Percentiles rank a stretch among this genome's conserved stretches.
Conservation (phyloP, 2,888 invertebrate genomes). For the Idaea straminata region DNA sequence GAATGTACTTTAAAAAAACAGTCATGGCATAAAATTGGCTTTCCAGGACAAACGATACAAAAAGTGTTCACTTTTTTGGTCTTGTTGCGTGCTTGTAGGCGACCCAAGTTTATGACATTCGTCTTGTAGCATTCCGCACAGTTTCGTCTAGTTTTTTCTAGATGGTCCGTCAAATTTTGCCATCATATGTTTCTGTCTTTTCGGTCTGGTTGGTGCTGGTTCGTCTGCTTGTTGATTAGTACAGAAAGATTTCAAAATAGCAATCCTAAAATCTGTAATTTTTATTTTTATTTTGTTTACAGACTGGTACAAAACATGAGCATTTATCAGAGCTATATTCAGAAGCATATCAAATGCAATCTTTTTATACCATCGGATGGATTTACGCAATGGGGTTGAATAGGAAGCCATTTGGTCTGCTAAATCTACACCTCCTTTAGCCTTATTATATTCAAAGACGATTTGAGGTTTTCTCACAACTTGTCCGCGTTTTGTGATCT, state of each 20-base stretch:
- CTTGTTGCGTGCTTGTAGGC: conserved; percentile 19
- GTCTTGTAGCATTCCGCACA: conserved; percentile 24
- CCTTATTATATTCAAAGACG: conserved; percentile 31
- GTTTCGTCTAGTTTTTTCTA: conserved; percentile 15
- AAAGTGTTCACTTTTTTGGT: conserved; percentile 23
- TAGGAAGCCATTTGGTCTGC: conserved; percentile 33
- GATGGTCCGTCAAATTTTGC: conserved; percentile 15
- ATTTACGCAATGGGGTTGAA: conserved; percentile 28
- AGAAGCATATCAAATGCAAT: conserved; percentile 29
- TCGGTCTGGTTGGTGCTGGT: conserved; percentile 16
- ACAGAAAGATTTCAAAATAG: no score
- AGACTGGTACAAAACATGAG: conserved; percentile 3
- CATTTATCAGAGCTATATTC: conserved; percentile 20
- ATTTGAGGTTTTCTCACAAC: conserved; percentile 20
- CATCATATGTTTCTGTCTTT: conserved; percentile 18
- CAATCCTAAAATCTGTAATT: conserved; percentile 10
- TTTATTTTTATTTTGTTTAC: conserved; percentile 4
- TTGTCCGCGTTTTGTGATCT: conserved; percentile 16
- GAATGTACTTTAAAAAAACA: conserved; percentile 17
- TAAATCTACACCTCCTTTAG: conserved; percentile 29
- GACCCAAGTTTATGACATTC: conserved; percentile 14
- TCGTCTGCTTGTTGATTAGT: conserved; percentile 10
- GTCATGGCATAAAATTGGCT: conserved; percentile 18
- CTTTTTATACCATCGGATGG: conserved; percentile 31
- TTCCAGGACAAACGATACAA: conserved; percentile 24